These are phyloP conservation scores for Buteo buteo DNA, from an alignment of 2,113 vertebrate genomes.

Conservation along the genomic window DNA sequence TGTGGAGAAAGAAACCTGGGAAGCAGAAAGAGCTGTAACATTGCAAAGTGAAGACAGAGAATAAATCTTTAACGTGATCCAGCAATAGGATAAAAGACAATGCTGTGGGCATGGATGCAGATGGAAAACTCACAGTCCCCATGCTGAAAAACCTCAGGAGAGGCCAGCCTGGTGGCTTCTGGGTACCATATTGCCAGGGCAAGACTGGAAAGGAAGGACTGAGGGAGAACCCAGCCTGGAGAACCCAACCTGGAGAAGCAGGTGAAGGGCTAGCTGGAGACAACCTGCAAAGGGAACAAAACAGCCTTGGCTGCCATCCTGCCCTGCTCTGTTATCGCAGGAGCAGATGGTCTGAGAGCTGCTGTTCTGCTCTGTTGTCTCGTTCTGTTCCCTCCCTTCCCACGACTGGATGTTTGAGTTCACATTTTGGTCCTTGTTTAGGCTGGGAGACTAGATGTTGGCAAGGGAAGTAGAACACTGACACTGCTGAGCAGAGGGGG, in stretches of 20 bases:
- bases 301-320: neutral
- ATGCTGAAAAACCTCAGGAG: neutral
- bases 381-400: neutral
- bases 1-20: neutral
- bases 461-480: neutral
- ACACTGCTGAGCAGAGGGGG: neutral
- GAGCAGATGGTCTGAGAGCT: neutral
- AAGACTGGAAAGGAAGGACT: neutral
- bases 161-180: neutral
- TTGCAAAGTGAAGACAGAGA: neutral
- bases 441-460: neutral
- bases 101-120: fast-evolving
- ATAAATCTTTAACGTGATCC: neutral
- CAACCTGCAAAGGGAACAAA: neutral
- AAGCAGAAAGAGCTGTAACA: neutral
- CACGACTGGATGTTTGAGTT: neutral
- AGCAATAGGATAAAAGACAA: neutral
- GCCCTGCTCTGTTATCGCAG: neutral
- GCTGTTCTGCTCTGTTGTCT: neutral
- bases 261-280: neutral
- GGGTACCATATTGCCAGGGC: neutral
- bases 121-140: neutral
- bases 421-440: neutral
- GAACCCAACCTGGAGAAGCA: neutral
- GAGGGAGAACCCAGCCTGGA: neutral